Evolutionary conservation across 2,113 vertebrate genomes (phyloP).

Genomic region (Psittacula cyanocephala): DNA sequence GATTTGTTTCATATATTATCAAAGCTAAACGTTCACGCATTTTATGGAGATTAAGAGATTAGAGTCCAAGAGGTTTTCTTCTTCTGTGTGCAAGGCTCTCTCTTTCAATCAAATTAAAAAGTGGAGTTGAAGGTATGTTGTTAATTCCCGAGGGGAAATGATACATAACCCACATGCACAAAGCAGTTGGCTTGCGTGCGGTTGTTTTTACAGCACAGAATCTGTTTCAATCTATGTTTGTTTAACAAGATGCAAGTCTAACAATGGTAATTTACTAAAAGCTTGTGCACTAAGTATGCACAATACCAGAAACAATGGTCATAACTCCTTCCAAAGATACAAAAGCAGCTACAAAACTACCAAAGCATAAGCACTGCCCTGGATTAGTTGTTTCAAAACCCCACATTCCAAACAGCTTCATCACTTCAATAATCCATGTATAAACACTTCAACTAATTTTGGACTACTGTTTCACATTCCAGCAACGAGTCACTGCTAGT

Average conservation of each 20-base stretch:
- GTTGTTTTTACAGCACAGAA: conserved; percentile 54
- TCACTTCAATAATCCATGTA: conserved; percentile 37
- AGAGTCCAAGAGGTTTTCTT: not conserved
- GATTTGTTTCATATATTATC: conserved; percentile 35
- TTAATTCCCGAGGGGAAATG: conserved; percentile 60
- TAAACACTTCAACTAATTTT: conserved; percentile 32
- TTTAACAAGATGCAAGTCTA: conserved; percentile 56
- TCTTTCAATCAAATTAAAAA: conserved; percentile 46
- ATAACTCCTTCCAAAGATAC: conserved; percentile 48
- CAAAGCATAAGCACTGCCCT: conserved; percentile 25
- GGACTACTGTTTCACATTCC: conserved; percentile 29
- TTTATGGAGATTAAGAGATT: conserved; percentile 55
- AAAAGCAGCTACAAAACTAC: conserved; percentile 29
- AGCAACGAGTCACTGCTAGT: not conserved
- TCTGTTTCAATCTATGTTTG: conserved; percentile 62
- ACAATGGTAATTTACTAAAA: conserved; percentile 65
- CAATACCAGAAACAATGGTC: conserved; percentile 51
- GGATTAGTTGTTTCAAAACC: conserved; percentile 21
- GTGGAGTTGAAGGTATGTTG: conserved; percentile 25
- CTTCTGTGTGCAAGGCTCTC: not conserved
- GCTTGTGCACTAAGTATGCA: conserved; percentile 27
- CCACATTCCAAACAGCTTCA: conserved; percentile 35
- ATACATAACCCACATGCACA: conserved; percentile 52
- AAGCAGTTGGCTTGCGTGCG: conserved; percentile 11
- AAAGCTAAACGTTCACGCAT: conserved; percentile 42